phyloP scores from a whole-genome alignment of 2,888 invertebrate genomes.

The Gymnocheta viridis region DNA sequence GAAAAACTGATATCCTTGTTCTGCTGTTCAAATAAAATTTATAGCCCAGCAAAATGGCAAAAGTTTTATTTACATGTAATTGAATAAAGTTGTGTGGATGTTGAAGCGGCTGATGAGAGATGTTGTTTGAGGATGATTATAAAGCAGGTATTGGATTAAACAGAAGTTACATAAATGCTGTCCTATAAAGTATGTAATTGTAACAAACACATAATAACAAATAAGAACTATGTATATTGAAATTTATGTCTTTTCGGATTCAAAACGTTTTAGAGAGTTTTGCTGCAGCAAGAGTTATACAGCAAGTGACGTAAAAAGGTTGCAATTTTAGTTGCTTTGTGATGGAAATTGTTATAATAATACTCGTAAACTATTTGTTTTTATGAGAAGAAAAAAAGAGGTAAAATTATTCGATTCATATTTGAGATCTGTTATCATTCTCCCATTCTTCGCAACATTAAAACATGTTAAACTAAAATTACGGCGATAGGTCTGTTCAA shows the following conservation, averaged over 20 bases:
- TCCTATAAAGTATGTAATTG: neutral
- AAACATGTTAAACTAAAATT: no score
- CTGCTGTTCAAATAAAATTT: slow-evolving; percentile 46
- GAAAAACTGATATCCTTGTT: slow-evolving; percentile 4
- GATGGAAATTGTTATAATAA: no score
- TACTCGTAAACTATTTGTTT: no score
- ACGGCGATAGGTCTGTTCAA: no score
- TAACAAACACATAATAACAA: neutral
- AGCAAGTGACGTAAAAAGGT: neutral
- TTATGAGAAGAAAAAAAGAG: no score
- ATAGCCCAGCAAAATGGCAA: slow-evolving; percentile 58
- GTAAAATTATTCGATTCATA: no score
- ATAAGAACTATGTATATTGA: slow-evolving; percentile 33
- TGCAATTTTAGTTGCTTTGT: neutral
- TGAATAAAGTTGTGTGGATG: slow-evolving; percentile 59
- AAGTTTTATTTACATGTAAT: slow-evolving; percentile 67
- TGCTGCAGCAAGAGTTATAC: neutral
- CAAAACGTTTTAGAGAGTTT: slow-evolving; percentile 46
- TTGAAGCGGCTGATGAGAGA: neutral
- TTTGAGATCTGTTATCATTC: no score
- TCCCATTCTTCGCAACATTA: no score
- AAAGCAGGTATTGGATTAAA: neutral
- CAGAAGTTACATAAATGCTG: neutral
- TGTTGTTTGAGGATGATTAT: neutral
- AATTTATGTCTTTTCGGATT: slow-evolving; percentile 49